Percentiles rank a stretch among this genome's conserved stretches.
phyloP scores from a whole-genome alignment of 2,113 vertebrate genomes.

The Capricornis sumatraensis region DNA sequence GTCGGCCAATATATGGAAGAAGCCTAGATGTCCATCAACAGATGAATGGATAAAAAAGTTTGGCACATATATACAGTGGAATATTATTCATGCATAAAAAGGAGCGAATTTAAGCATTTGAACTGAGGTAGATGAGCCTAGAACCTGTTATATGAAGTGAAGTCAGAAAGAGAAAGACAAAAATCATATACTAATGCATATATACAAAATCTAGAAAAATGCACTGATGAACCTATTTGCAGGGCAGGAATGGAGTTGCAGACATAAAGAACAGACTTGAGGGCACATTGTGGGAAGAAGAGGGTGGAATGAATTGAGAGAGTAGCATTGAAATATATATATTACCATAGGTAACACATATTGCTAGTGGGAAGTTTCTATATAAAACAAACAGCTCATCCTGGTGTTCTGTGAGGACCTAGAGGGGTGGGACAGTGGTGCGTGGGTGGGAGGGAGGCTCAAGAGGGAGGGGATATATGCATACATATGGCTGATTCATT shows the following conservation, averaged over 20 bases:
- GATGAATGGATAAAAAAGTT: neutral
- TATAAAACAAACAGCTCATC: neutral
- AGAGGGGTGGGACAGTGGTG: neutral
- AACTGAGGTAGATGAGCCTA: neutral
- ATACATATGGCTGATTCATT: neutral
- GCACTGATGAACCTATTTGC: neutral
- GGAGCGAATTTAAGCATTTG: neutral
- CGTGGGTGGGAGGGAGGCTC: neutral
- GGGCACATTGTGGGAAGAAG: neutral
- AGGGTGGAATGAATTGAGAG: neutral
- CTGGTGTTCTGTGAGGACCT: neutral
- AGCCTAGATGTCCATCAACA: neutral
- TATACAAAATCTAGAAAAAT: neutral
- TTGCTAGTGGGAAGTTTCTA: neutral
- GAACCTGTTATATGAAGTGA: neutral
- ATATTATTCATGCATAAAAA: neutral
- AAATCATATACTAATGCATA: neutral
- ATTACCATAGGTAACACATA: neutral
- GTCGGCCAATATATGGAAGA: neutral
- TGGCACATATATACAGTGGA: neutral
- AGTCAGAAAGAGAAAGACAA: neutral
- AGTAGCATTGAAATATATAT: neutral
- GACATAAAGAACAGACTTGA: neutral
- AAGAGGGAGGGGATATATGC: neutral
- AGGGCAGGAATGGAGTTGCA: neutral